These are phyloP conservation scores for Dendrophyllia cribrosa DNA, from an alignment of 64 coral and sea anemone genomes.

Conservation along the genomic window DNA sequence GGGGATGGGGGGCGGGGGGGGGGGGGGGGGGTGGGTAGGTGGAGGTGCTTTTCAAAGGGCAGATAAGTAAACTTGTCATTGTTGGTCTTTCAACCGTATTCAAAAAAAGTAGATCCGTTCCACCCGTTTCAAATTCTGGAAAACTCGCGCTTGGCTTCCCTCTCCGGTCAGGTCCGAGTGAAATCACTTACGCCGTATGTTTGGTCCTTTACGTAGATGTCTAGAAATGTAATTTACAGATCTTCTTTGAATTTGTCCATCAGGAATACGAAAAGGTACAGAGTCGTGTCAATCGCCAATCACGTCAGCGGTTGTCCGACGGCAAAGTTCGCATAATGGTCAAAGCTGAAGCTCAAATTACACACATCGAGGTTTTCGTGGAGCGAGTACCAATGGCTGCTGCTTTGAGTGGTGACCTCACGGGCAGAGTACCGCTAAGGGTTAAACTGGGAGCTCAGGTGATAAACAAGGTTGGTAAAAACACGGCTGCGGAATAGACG, in stretches of 20 bases:
- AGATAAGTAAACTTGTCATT: too few species aligned
- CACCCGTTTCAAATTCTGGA: too few species aligned
- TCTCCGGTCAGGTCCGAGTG: too few species aligned
- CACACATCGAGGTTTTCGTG: slow-evolving; percentile 82
- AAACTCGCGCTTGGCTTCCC: too few species aligned
- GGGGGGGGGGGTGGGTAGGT: too few species aligned
- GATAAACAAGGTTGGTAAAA: slow-evolving; percentile 73
- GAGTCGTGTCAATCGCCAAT: slow-evolving; percentile 88
- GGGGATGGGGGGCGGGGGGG: too few species aligned
- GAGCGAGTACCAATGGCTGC: slow-evolving; percentile 86
- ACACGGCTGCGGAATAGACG: background rate
- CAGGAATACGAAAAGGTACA: slow-evolving; percentile 93
- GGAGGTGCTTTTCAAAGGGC: too few species aligned
- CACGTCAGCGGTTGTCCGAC: slow-evolving; percentile 74
- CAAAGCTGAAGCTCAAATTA: slow-evolving; percentile 81
- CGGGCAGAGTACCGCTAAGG: slow-evolving; percentile 88
- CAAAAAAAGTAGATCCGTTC: too few species aligned
- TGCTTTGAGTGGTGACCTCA: slow-evolving; percentile 84
- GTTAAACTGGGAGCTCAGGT: slow-evolving; percentile 83
- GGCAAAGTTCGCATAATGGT: slow-evolving; percentile 85
- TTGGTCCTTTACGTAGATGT: too few species aligned
- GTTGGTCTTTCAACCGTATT: too few species aligned
- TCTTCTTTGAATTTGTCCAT: background rate
- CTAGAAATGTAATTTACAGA: too few species aligned
- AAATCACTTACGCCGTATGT: too few species aligned